Base-by-base conservation (phyloP, 1,140 invertebrate genomes). In the Lepidurus arcticus region DNA sequence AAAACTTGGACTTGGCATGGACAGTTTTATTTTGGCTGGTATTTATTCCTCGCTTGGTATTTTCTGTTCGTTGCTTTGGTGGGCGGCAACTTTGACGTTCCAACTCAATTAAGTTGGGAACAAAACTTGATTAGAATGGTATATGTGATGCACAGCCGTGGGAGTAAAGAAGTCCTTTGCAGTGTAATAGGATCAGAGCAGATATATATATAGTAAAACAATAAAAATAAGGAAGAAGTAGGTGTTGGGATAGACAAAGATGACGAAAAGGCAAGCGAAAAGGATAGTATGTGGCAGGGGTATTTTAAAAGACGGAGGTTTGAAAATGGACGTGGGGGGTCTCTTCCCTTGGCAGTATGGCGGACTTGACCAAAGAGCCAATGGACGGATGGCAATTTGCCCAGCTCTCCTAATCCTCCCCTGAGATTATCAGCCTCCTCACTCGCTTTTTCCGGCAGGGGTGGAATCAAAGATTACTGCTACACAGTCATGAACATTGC, bases 321-420 rank as follows among this genome's bases (percentile, higher is more conserved):
- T 34, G 53, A n/a, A 65, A 65, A 65, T 4, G 53, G 13, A 16
- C 16, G 21, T n/a, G 21, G 2, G 2, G 13, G 3, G 53, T n/a
- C 53, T 65, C 16, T 13, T 65, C 5, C 53, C 21, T 65, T 65
- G 53, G 53, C 53, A 65, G 53, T 65, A 65, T 65, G 53, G 53
- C 53, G 53, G 53, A 65, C 53, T 65, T 65, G 53, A 65, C 53
- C 53, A 65, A 65, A 65, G 53, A 65, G n/a, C 53, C 53, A 65
- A 65, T 65, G 53, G 53, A 65, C 53, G 53, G 53, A 65, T 65
- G 53, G 53, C 53, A 65, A 65, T 65, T 65, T 65, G 53, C 53
- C 53, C 13, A 16, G 53, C 53, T 65, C 53, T 3, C 53, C 16
- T 65, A 65, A 65, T 65, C 53, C 53, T 65, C 53, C 53, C 53